These are phyloP conservation scores for Pseudois nayaur DNA, from an alignment of 2,113 vertebrate genomes.

Conservation along the genomic window DNA sequence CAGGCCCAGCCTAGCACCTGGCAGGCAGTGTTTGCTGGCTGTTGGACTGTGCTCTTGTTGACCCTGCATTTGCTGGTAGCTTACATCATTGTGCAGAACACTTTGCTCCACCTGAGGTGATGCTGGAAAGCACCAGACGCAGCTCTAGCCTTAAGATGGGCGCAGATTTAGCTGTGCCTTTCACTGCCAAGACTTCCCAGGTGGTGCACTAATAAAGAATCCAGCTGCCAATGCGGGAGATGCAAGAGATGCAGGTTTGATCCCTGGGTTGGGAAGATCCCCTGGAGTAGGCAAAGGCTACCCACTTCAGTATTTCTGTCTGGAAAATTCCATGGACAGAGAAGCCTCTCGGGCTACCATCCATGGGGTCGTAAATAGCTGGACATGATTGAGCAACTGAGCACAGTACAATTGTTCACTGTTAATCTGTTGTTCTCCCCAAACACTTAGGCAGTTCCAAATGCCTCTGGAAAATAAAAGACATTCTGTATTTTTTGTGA, in stretches of 20 bases:
- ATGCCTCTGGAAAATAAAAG: not conserved
- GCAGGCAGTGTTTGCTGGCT: not conserved
- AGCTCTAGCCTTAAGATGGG: not conserved
- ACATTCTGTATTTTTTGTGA: not conserved
- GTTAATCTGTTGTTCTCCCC: not conserved
- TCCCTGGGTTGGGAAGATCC: not conserved
- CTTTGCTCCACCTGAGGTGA: not conserved
- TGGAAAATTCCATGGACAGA: not conserved
- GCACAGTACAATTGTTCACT: not conserved
- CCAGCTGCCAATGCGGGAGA: not conserved
- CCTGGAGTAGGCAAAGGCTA: not conserved
- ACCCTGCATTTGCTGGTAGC: not conserved
- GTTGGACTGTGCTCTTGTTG: too few species aligned
- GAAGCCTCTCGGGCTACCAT: not conserved
- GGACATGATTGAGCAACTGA: not conserved
- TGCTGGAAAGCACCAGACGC: not conserved
- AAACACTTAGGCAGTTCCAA: not conserved
- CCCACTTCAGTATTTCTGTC: not conserved
- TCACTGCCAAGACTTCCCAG: not conserved
- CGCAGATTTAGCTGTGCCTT: too few species aligned
- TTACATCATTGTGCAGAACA: fast-evolving
- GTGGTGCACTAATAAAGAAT: not conserved
- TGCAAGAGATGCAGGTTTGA: not conserved
- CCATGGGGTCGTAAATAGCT: not conserved
- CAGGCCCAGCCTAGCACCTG: not conserved